Conservation (phyloP, 2,888 invertebrate genomes). For the Amblyteles armatorius region DNA sequence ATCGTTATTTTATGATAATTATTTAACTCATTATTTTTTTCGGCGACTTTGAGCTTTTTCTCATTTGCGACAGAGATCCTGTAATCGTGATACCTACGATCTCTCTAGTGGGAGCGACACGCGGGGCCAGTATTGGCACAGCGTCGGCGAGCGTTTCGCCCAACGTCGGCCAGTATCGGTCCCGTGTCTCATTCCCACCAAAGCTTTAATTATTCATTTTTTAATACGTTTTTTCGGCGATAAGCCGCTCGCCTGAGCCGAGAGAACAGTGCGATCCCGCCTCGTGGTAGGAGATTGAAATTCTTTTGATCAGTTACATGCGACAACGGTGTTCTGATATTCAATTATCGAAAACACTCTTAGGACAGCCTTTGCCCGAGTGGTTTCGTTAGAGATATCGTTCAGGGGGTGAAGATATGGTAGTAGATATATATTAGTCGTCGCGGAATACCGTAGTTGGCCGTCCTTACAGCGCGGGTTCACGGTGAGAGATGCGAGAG, state of each 20-base stretch:
- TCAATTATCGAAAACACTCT: slow-evolving; percentile 63
- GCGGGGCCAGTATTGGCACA: too few species aligned
- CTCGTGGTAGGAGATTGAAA: slow-evolving; percentile 1
- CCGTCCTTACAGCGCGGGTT: slow-evolving; percentile 39
- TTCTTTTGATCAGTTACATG: neutral
- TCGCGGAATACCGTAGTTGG: slow-evolving; percentile 35
- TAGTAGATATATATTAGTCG: slow-evolving; percentile 43
- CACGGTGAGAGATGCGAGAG: slow-evolving; percentile 46
- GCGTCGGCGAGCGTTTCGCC: too few species aligned
- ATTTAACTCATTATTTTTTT: neutral
- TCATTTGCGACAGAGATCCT: too few species aligned
- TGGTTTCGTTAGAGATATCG: slow-evolving; percentile 48
- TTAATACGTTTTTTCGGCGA: neutral
- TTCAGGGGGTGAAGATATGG: slow-evolving; percentile 44
- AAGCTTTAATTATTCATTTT: too few species aligned
- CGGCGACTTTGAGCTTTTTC: neutral
- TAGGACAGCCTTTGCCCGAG: slow-evolving; percentile 31
- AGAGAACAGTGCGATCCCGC: neutral
- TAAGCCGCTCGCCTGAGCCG: neutral
- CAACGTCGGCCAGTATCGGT: too few species aligned
- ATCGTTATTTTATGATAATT: neutral
- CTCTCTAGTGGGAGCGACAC: too few species aligned
- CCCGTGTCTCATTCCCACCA: too few species aligned
- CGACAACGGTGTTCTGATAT: slow-evolving; percentile 28
- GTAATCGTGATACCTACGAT: too few species aligned